Percentiles rank a stretch among this genome's conserved stretches.
phyloP scores from a whole-genome alignment of 2,888 invertebrate species.

The Graphium colonna region DNA sequence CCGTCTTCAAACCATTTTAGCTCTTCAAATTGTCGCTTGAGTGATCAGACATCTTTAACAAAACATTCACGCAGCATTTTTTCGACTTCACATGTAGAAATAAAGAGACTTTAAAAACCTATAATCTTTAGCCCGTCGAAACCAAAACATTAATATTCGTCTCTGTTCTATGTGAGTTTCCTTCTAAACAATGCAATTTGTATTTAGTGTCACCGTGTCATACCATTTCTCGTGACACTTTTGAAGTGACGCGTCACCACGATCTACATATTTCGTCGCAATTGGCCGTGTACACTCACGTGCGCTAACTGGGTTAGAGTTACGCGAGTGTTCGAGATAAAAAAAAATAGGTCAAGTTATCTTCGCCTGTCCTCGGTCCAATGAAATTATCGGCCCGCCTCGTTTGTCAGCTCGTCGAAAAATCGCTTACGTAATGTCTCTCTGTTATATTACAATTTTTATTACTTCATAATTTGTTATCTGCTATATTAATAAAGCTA shows the following conservation, averaged over 20 bases:
- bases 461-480: neutral
- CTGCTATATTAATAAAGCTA: neutral
- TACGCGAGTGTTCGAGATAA: slow-evolving; percentile 67
- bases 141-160: no score
- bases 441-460: slow-evolving; percentile 14
- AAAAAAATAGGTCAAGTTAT: slow-evolving; percentile 79
- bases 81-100: no score
- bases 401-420: slow-evolving; percentile 63
- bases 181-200: no score
- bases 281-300: slow-evolving; percentile 53
- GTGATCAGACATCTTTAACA: no score
- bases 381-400: slow-evolving; percentile 64
- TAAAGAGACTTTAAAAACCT: no score
- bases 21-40: no score
- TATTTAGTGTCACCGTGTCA: no score
- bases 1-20: slow-evolving; percentile 2
- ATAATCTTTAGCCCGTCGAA: no score
- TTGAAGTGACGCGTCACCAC: slow-evolving; percentile 38
- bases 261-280: slow-evolving; percentile 47
- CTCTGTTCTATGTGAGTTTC: no score
- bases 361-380: slow-evolving; percentile 73
- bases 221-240: no score
- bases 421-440: slow-evolving; percentile 61
- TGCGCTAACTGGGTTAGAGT: slow-evolving; percentile 71
- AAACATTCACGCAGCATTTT: no score